phyloP scores from a whole-genome alignment of 92 coral and sea anemone species.

The Zoanthus solanderi region DNA sequence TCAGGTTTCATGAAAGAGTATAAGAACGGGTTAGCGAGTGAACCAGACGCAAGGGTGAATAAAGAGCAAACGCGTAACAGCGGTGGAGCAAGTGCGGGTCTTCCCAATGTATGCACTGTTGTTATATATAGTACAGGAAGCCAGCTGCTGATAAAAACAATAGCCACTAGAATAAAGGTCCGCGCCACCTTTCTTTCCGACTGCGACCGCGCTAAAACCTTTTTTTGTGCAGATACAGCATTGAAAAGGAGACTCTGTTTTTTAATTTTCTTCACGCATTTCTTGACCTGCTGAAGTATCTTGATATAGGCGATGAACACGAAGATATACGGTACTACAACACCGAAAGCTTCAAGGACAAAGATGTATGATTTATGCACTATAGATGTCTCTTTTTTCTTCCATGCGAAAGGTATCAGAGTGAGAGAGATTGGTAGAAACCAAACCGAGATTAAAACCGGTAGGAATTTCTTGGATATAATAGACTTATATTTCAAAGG shows the following conservation, averaged over 20 bases:
- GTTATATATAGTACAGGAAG: constrained; percentile 81
- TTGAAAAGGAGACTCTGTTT: constrained; percentile 36
- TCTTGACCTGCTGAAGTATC: constrained; percentile 66
- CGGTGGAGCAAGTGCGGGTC: constrained; percentile 65
- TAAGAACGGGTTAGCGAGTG: constrained; percentile 77
- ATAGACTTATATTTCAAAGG: constrained; percentile 68
- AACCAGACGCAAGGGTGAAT: constrained; percentile 78
- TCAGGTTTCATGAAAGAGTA: constrained; percentile 86
- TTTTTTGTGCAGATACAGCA: constrained; percentile 42
- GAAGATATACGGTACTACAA: constrained; percentile 68
- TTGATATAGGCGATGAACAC: constrained; percentile 67
- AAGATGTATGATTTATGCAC: constrained; percentile 73
- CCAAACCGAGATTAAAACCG: constrained; percentile 67
- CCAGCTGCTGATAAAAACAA: constrained; percentile 77
- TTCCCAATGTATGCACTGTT: constrained; percentile 62
- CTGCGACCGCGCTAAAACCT: constrained; percentile 36
- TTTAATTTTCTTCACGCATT: constrained; percentile 58
- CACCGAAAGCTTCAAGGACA: constrained; percentile 70
- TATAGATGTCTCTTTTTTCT: constrained; percentile 44
- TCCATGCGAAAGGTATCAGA: constrained; percentile 77
- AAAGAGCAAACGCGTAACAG: constrained; percentile 61
- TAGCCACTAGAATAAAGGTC: constrained; percentile 73
- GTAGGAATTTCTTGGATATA: constrained; percentile 61
- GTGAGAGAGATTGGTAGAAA: constrained; percentile 61
- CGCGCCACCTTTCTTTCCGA: constrained; percentile 74